Evolutionary conservation across 2,797 vertebrate species (phyloP).

Genomic region (Tinamus major): DNA sequence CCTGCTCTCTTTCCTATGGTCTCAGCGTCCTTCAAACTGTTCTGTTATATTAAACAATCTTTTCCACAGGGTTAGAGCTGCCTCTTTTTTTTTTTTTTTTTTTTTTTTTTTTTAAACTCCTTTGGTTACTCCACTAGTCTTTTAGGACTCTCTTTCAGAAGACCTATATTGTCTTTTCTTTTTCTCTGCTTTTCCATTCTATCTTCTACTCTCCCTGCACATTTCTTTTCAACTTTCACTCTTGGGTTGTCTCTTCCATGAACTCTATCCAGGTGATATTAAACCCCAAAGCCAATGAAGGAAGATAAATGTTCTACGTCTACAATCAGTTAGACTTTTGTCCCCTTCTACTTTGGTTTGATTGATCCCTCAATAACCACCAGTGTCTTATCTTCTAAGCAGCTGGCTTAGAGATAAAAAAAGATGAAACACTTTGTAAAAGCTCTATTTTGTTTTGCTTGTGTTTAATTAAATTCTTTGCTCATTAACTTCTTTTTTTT

Average conservation of each 20-base stretch:
- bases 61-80: not conserved
- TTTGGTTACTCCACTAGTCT: not conserved
- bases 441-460: accelerated
- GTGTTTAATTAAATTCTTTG: not conserved
- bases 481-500: not conserved
- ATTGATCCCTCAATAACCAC: not conserved
- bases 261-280: not conserved
- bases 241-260: not conserved
- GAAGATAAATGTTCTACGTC: not conserved
- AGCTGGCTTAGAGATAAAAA: not conserved
- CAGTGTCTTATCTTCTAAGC: not conserved
- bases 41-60: not conserved
- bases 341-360: accelerated
- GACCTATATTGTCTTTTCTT: not conserved
- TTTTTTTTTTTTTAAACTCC: not conserved
- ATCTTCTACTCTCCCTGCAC: not conserved
- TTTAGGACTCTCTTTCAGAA: not conserved
- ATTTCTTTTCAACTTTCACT: not conserved
- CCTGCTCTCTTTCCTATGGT: not conserved
- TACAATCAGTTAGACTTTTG: not conserved
- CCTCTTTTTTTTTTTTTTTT: not conserved
- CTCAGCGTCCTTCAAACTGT: not conserved
- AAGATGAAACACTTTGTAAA: not conserved
- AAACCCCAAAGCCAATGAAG: not conserved
- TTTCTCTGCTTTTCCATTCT: not conserved